Percentiles rank a stretch among this genome's conserved stretches.
Evolutionary conservation across 2,888 invertebrate genomes (phyloP).

Genomic region (Tromatobia lineatoria): DNA sequence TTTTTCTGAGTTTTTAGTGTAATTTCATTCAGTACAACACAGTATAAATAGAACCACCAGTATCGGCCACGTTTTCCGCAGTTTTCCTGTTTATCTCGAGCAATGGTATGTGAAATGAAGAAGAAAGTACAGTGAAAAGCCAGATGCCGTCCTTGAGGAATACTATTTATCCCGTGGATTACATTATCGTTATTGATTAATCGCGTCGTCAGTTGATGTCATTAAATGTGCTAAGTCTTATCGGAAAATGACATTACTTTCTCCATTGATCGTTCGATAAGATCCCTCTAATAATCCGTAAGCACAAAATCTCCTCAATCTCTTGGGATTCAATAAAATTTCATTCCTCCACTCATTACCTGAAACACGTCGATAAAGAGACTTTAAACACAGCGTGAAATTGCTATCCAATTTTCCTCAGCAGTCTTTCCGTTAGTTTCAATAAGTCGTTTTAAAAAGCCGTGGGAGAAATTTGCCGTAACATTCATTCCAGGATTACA

Average conservation of each 20-base stretch:
- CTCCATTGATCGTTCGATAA: neutral
- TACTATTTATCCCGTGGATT: neutral
- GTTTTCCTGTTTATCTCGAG: too few species aligned
- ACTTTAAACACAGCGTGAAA: neutral
- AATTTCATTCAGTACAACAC: too few species aligned
- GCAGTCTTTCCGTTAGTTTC: neutral
- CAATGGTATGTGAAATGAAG: too few species aligned
- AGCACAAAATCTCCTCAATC: neutral
- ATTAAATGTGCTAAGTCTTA: neutral
- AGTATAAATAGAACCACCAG: too few species aligned
- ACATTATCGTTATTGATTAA: neutral
- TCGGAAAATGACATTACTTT: neutral
- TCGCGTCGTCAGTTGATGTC: neutral
- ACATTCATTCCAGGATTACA: constrained; percentile 52
- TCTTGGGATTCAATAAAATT: neutral
- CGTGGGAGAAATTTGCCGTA: constrained; percentile 11
- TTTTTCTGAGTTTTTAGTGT: too few species aligned
- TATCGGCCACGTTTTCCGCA: too few species aligned
- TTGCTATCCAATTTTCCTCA: neutral
- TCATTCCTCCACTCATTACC: neutral
- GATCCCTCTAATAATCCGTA: neutral
- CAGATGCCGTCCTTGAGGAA: too few species aligned
- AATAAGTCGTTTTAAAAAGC: neutral
- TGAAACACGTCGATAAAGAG: neutral
- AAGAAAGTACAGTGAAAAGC: too few species aligned